A percentile compares a stretch with the other conserved stretches of the same genome.
These are phyloP conservation scores for Metellina segmentata DNA, from an alignment of 2,888 invertebrate species.

Conservation along the genomic window DNA sequence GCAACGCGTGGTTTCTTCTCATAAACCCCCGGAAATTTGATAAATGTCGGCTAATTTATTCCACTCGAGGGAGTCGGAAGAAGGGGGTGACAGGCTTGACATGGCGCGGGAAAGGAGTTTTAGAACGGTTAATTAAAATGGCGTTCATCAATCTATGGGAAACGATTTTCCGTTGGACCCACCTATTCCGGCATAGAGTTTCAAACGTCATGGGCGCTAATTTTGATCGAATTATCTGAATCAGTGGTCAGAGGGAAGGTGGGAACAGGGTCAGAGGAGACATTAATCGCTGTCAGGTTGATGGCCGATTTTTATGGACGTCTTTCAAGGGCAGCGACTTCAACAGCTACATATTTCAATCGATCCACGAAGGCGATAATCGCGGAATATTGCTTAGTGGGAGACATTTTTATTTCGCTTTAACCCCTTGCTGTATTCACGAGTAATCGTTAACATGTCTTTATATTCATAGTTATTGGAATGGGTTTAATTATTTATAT, in stretches of 20 bases:
- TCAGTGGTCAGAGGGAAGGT: background rate
- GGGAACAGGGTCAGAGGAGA: background rate
- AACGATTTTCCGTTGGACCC: conserved; percentile 2
- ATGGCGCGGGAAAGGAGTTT: background rate
- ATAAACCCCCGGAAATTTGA: conserved; percentile 31
- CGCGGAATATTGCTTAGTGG: too few relatives aligned
- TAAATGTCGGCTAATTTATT: conserved; percentile 36
- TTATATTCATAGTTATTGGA: too few relatives aligned
- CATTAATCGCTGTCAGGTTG: background rate
- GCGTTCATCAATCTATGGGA: conserved; percentile 49
- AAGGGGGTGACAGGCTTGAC: background rate
- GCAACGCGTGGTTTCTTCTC: background rate
- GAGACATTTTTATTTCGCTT: too few relatives aligned
- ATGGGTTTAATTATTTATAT: too few relatives aligned
- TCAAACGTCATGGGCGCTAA: background rate
- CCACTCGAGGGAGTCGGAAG: background rate
- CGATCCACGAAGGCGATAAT: too few relatives aligned
- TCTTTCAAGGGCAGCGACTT: background rate
- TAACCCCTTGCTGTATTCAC: too few relatives aligned
- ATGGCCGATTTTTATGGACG: background rate
- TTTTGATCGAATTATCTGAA: conserved; percentile 14
- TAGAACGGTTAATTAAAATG: conserved; percentile 56
- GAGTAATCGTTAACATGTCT: too few relatives aligned
- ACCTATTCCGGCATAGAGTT: background rate
- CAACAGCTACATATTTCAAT: too few relatives aligned